These are phyloP conservation scores for Anser cygnoides DNA, from an alignment of 2,113 vertebrate species.

Conservation along the genomic window DNA sequence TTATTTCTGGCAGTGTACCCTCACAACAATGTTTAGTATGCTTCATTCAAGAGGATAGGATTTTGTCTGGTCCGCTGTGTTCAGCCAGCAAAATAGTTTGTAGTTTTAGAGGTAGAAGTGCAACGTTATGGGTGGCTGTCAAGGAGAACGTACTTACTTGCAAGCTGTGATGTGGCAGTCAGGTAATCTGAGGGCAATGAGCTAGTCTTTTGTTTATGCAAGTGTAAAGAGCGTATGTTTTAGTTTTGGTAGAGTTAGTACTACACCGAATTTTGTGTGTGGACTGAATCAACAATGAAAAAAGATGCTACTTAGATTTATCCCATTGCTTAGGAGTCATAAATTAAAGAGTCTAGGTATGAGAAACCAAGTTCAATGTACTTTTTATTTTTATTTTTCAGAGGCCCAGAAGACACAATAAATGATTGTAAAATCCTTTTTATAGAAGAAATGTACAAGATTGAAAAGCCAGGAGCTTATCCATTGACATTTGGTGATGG, in stretches of 20 bases:
- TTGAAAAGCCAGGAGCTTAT: slow-evolving; percentile 91
- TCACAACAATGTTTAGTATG: background rate
- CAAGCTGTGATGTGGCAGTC: background rate
- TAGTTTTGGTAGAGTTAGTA: background rate
- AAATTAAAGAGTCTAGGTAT: background rate
- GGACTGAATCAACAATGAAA: background rate
- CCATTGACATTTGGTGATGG: slow-evolving; percentile 90
- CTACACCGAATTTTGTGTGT: background rate
- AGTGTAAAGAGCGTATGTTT: background rate
- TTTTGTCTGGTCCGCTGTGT: background rate
- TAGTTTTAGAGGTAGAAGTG: background rate
- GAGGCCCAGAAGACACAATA: slow-evolving; percentile 89
- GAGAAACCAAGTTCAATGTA: slow-evolving; percentile 19
- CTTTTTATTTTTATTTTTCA: slow-evolving; percentile 73
- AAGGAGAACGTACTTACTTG: background rate
- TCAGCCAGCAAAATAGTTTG: background rate
- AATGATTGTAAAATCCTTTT: slow-evolving; percentile 93
- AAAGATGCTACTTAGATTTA: background rate
- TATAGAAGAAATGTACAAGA: slow-evolving; percentile 95
- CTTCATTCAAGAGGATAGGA: background rate
- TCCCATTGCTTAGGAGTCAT: background rate
- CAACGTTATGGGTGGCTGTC: background rate
- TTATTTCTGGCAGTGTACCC: background rate
- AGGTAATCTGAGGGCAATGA: background rate
- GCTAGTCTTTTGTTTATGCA: background rate